Percentiles rank a stretch among this genome's conserved stretches.
Conservation (phyloP, 2,888 invertebrate species). For the Mellilla xanthometata region DNA sequence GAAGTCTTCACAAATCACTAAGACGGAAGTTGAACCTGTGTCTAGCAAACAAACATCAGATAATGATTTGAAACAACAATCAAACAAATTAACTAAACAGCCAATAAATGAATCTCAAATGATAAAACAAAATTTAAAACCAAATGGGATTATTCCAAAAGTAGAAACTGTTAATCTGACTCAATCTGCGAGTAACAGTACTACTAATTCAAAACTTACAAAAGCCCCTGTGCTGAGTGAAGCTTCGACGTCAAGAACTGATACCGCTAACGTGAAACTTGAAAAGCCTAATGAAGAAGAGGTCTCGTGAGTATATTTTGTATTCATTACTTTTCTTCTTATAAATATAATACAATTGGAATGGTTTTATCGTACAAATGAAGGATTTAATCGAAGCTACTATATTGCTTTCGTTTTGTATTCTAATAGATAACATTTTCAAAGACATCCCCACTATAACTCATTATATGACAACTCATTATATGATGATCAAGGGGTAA, state of each 20-base stretch:
- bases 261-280: conserved; percentile 20
- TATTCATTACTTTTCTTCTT: too few relatives aligned
- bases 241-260: conserved; percentile 33
- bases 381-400: too few relatives aligned
- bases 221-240: conserved; percentile 13
- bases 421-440: too few relatives aligned
- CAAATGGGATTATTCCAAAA: conserved; percentile 5
- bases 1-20: conserved; percentile 7
- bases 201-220: conserved; percentile 8
- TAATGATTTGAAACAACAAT: not conserved
- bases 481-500: too few relatives aligned
- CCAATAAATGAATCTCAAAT: conserved; percentile 2
- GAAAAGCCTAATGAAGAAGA: conserved; percentile 24
- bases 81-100: not conserved
- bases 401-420: too few relatives aligned
- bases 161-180: conserved; percentile 2
- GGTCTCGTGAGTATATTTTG: conserved; percentile 50
- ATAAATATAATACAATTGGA: too few relatives aligned
- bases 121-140: not conserved
- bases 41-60: not conserved
- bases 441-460: too few relatives aligned
- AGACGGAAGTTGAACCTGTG: not conserved
- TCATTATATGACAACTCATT: too few relatives aligned
- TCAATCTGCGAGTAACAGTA: conserved; percentile 7
- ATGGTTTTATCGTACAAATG: too few relatives aligned